Evolutionary conservation across 2,888 invertebrate species (phyloP), one percentile per base, ranked within the genome.

Genomic region (Cyrtodaria siliqua): DNA sequence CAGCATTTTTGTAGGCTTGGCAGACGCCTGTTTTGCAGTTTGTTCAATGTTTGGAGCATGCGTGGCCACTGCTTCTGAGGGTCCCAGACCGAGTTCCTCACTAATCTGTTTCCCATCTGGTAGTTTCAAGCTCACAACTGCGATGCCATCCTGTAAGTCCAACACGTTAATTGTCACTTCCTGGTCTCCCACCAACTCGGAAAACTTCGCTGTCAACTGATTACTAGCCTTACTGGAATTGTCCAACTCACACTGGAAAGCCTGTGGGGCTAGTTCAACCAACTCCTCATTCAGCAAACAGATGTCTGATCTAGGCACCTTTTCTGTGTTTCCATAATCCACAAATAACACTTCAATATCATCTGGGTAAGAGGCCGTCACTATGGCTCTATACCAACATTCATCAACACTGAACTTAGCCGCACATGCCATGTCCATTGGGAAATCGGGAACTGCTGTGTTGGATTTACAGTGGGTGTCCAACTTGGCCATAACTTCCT

Each of bases 281-380:
- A 89, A 82, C 18, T 88, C 77, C 1, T 79, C 57, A 26, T 79
- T 69, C 26, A 91, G 56, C 9, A 73, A 66, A 66, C 87, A 84
- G 12, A 91, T 55, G 44, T 83, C 84, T 18, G 70, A 53, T 20
- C 72, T 77, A 1, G 80, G 63, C 14, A 86, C 84, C 12, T 74
- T 70, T 18, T 88, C 88, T 12, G 81, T 77, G 44, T 92, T 91
- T 9, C 92, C 92, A 82, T 90, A 92, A 78, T 92, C 92, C 20
- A 92, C 89, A 84, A 90, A 92, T 26, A 85, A 85, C 4, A 92
- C 90, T 53, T 83, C 79, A 14, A 85, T 75, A 56, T 66, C 78
- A n/a, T 76, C 79, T 16, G 75, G 71, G 40, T 81, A 71, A 0
- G 81, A 55, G n/a, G 83, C 79, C 18, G 82, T 69, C 2, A 84